Evolutionary conservation across 1,140 invertebrate species (phyloP), one percentile per base, ranked within the genome.

Genomic region (Sipha flava): DNA sequence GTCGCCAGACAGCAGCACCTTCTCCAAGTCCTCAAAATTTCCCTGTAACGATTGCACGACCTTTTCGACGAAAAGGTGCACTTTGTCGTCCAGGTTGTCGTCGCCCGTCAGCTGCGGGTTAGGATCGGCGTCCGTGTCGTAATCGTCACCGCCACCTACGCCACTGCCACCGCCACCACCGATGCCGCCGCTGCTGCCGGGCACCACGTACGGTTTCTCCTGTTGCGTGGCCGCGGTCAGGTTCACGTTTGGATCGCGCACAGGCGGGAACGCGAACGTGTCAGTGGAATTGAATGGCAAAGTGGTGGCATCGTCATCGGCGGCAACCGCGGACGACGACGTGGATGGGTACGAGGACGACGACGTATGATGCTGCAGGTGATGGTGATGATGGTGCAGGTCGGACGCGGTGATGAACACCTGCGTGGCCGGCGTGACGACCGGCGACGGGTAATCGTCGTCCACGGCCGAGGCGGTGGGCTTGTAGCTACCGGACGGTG

Each of bases 11-110:
- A 90, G 88, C 5, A 94, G 90, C 54, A 94, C 90, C 81, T 94
- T 92, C 81, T 92, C 91, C 16, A 94, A 83, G 70, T 92, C 91
- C 81, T 93, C 89, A 83, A 95, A 94, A 29, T 93, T 93, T 18
- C 90, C 92, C 85, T 93, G 91, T 2, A 95, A 85, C 23, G 92
- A 93, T 81, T 92, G 89, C 10, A 94, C 92, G 21, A 94, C 92
- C 84, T 94, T 93, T 82, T 92, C 90, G 0, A 95, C 93, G 83
- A 95, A 92, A 0, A 90, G 87, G 82, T 93, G 92, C 82, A 94
- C 91, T 86, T 94, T 94, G 12, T 92, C 89, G 80, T 92, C 91
- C 12, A 94, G 84, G 64, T 90, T 89, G 1, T 90, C 90, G 82
- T 94, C 92, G 83, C 93, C 91, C 77, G 92, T 88, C 73, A 92